These are phyloP conservation scores for Girardinichthys multiradiatus DNA, from an alignment of 2,113 vertebrate species.

Conservation along the genomic window DNA sequence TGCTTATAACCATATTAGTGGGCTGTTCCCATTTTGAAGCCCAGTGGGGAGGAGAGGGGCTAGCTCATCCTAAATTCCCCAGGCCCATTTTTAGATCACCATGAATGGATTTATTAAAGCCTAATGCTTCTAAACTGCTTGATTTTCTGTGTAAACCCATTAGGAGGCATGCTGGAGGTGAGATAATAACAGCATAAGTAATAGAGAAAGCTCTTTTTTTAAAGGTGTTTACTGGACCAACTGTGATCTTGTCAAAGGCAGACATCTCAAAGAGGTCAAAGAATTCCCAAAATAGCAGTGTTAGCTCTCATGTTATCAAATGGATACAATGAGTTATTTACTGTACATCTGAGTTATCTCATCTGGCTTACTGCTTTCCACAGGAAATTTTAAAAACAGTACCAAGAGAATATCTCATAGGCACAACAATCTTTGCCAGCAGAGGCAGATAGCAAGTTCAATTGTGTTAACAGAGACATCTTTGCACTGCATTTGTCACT, in stretches of 20 bases:
- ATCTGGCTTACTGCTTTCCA: constrained; percentile 45
- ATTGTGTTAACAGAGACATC: constrained; percentile 28
- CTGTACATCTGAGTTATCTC: constrained; percentile 56
- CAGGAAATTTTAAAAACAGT: constrained; percentile 55
- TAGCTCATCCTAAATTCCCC: constrained; percentile 42
- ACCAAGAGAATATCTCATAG: constrained; percentile 23
- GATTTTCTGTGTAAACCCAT: constrained; percentile 72
- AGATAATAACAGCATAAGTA: constrained; percentile 48
- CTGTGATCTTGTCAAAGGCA: constrained; percentile 69
- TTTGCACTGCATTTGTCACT: constrained; percentile 44
- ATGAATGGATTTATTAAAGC: constrained; percentile 68
- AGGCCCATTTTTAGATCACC: constrained; percentile 46
- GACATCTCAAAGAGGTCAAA: constrained; percentile 61
- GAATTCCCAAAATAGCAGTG: constrained; percentile 67
- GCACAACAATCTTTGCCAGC: constrained; percentile 55
- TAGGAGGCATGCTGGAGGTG: constrained; percentile 45
- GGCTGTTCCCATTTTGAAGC: constrained; percentile 42
- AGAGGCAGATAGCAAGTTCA: constrained; percentile 43
- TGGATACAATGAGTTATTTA: constrained; percentile 60
- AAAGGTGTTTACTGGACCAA: constrained; percentile 33
- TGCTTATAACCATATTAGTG: constrained; percentile 65
- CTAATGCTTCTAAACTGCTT: constrained; percentile 70
- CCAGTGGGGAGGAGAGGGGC: constrained; percentile 51
- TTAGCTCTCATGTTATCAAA: constrained; percentile 61
- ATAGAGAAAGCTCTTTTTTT: constrained; percentile 43